Evolutionary conservation across 1,140 invertebrate species (phyloP).

Genomic region (Halyomorpha halys): DNA sequence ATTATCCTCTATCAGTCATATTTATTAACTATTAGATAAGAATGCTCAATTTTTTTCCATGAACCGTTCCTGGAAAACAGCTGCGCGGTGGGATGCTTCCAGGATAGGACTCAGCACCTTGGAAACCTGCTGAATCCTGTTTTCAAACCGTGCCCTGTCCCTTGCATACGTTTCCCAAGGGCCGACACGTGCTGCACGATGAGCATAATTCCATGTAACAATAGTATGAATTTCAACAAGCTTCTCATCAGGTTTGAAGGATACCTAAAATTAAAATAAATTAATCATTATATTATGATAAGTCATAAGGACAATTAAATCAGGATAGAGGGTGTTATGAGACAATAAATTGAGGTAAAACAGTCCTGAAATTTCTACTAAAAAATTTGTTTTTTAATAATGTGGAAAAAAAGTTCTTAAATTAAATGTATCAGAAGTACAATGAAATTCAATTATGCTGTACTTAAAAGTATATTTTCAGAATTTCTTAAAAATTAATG

Average conservation of each 20-base stretch:
- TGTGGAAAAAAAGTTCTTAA: too few species aligned
- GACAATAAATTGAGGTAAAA: too few species aligned
- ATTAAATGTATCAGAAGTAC: too few species aligned
- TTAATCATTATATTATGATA: slow-evolving; percentile 11
- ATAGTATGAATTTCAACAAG: slow-evolving; percentile 44
- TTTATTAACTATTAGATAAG: too few species aligned
- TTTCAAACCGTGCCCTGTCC: slow-evolving; percentile 47
- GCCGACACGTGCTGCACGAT: slow-evolving; percentile 49
- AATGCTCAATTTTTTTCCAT: not conserved
- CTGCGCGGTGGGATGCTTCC: slow-evolving; percentile 36
- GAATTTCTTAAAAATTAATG: too few species aligned
- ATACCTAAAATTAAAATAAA: slow-evolving; percentile 45
- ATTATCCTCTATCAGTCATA: too few species aligned
- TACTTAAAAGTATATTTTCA: too few species aligned
- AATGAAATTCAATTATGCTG: too few species aligned
- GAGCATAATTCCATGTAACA: slow-evolving; percentile 51
- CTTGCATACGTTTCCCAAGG: slow-evolving; percentile 51
- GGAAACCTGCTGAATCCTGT: slow-evolving; percentile 39
- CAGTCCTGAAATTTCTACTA: too few species aligned
- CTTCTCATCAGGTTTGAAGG: slow-evolving; percentile 42
- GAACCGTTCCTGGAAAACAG: not conserved
- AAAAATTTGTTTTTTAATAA: too few species aligned
- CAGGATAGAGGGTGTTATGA: too few species aligned
- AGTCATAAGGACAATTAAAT: not conserved
- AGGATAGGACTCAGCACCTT: slow-evolving; percentile 41